Base-by-base conservation (phyloP, 1,140 invertebrate genomes). In the Sesamia nonagrioides region DNA sequence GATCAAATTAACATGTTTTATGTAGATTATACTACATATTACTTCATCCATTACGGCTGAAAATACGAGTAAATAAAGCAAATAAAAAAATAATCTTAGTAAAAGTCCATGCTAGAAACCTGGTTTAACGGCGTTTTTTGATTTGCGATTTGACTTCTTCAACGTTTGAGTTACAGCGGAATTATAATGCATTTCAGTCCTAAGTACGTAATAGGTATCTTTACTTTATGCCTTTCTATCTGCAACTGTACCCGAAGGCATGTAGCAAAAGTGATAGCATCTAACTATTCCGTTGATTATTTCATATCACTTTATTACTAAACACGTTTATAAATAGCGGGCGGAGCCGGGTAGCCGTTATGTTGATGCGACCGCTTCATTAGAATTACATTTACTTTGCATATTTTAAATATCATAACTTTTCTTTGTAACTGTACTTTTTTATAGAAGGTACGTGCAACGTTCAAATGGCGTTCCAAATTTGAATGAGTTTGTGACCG, bases 281-380 rank as follows among this genome's bases (percentile, higher is more conserved):
- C 74, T 35, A 77, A 77, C 33, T 56, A 54, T 56, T 40, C 45
- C 48, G 60, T 56, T 77, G 74, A 77, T 77, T 77, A 77, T 77
- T 77, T 68, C 74, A 77, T 77, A 77, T 77, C 61, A 77, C 61
- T 77, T 77, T 77, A 77, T 77, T 68, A 68, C 50, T 35, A 56
- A 56, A 77, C 74, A 40, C 27, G 74, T 77, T 77, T 66, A 35
- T 68, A 68, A 69, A 69, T 69, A 69, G 66, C 60, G 35, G 35
- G 60, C 48, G 27, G 35, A 68, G 48, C 45, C 48, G 74, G 33
- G 74, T 2, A 54, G 35, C 74, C 73, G 73, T 75, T 76, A 76
- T 50, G 40, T 72, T 72, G 50, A 72, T 72, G 69, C 69, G 69
- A 63, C 73, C 42, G 35, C 73, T 61, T 76, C 73, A 76, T 76